Evolutionary conservation across 2,797 vertebrate genomes (phyloP).

Genomic region (Gymnoscopelus braueri): DNA sequence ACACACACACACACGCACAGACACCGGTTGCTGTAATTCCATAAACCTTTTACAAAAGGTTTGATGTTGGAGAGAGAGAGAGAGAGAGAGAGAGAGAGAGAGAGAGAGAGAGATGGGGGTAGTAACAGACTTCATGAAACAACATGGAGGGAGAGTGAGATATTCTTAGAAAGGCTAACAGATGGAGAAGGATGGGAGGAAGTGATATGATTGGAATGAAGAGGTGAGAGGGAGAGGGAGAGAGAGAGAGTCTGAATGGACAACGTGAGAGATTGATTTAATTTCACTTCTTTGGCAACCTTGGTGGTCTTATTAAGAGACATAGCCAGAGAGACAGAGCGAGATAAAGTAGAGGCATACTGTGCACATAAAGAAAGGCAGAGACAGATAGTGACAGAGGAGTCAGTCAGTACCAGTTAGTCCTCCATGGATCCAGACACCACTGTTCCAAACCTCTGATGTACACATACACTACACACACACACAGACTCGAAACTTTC

Average conservation of each 20-base stretch:
- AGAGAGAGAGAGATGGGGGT: background rate
- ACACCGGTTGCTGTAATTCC: constrained; percentile 4
- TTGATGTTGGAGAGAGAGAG: background rate
- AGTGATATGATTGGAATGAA: constrained; percentile 14
- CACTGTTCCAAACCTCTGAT: constrained; percentile 53
- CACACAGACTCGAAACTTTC: background rate
- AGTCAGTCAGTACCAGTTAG: constrained; percentile 13
- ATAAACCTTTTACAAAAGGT: background rate
- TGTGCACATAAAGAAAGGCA: constrained; percentile 13
- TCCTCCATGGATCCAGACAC: constrained; percentile 53
- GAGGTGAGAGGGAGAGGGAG: background rate
- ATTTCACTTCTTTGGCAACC: background rate
- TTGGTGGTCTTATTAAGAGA: background rate
- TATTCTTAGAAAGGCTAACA: constrained; percentile 40
- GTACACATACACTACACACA: constrained; percentile 22
- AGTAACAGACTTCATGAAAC: constrained; percentile 38
- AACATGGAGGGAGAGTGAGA: constrained; percentile 9
- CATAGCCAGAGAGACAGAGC: no score
- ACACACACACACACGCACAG: constrained; percentile 2
- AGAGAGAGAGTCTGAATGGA: no score
- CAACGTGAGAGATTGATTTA: no score
- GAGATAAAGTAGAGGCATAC: background rate
- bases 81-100: background rate
- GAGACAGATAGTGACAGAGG: background rate
- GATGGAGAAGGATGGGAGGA: constrained; percentile 5